A percentile compares a stretch with the other conserved stretches of the same genome.
These are phyloP conservation scores for Fukomys damarensis DNA, from an alignment of 2,113 vertebrate species.

Conservation along the genomic window DNA sequence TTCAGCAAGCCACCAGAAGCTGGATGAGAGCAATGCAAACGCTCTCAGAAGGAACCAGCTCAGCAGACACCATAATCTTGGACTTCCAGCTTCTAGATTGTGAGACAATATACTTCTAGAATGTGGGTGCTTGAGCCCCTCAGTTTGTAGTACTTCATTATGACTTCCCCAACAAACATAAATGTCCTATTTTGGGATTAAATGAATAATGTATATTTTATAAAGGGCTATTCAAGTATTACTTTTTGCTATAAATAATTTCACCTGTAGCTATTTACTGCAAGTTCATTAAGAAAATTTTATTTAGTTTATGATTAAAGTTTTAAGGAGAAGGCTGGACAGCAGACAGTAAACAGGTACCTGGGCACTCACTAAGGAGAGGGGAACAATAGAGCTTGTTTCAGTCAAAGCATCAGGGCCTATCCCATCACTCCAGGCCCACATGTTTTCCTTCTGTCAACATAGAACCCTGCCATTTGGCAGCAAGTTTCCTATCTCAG, in stretches of 20 bases:
- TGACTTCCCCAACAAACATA: neutral
- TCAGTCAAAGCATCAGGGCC: neutral
- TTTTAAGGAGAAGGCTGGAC: neutral
- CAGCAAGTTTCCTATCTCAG: neutral
- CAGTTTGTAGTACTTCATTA: neutral
- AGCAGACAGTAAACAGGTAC: neutral
- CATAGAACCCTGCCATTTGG: neutral
- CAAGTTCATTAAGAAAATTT: neutral
- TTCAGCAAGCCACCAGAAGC: neutral
- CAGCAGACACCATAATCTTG: fast-evolving
- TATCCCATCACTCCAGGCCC: neutral
- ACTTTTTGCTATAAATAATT: neutral
- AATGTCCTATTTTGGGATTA: neutral
- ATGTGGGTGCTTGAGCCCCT: neutral
- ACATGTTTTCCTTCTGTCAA: neutral
- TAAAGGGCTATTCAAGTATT: neutral
- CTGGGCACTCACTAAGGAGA: neutral
- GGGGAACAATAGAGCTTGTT: no score
- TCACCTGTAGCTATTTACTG: neutral
- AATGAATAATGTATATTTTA: neutral
- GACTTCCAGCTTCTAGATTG: neutral
- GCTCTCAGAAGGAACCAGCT: neutral
- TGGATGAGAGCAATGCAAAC: fast-evolving
- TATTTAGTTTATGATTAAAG: neutral
- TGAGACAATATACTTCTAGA: no score